A percentile compares a stretch with the other conserved stretches of the same genome.
phyloP scores from a whole-genome alignment of 2,888 invertebrate species.

The Campopleginae sp. region DNA sequence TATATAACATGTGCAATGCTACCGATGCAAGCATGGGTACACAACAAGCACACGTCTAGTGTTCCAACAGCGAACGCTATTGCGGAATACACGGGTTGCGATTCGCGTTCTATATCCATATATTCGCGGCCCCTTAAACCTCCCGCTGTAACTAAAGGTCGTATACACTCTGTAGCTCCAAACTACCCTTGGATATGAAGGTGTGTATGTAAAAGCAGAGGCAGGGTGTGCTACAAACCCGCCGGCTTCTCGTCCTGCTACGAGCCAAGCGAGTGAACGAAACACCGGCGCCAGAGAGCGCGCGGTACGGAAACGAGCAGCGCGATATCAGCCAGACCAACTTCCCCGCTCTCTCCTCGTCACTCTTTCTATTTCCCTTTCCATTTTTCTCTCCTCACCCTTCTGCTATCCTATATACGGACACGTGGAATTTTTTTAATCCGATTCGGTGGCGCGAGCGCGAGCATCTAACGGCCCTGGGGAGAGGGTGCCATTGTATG shows the following conservation, averaged over 20 bases:
- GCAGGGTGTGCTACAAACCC: slow-evolving; percentile 58
- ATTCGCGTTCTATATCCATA: slow-evolving; percentile 22
- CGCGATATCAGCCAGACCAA: slow-evolving; percentile 59
- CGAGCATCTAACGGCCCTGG: slow-evolving; percentile 57
- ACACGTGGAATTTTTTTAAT: slow-evolving; percentile 76
- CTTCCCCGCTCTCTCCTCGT: not conserved
- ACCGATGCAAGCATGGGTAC: slow-evolving; percentile 52
- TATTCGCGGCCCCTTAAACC: slow-evolving; percentile 33
- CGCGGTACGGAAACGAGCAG: slow-evolving; percentile 45
- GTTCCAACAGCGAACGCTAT: slow-evolving; percentile 46
- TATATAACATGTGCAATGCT: slow-evolving; percentile 48
- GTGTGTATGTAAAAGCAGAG: slow-evolving; percentile 51
- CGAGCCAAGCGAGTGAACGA: slow-evolving; percentile 70
- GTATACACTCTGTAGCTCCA: slow-evolving; percentile 44
- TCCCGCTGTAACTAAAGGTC: slow-evolving; percentile 38
- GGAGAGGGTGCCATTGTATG: slow-evolving; percentile 41
- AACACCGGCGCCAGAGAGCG: slow-evolving; percentile 65
- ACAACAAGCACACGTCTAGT: slow-evolving; percentile 56
- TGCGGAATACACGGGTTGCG: slow-evolving; percentile 11
- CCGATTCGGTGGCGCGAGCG: slow-evolving; percentile 74
- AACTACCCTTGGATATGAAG: slow-evolving; percentile 52
- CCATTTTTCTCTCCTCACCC: not conserved
- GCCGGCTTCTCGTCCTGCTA: slow-evolving; percentile 66
- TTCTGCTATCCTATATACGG: slow-evolving; percentile 35
- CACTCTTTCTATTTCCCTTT: slow-evolving; percentile 13